Conservation (phyloP, 2,113 vertebrate species). For the Dipodomys stephensi region DNA sequence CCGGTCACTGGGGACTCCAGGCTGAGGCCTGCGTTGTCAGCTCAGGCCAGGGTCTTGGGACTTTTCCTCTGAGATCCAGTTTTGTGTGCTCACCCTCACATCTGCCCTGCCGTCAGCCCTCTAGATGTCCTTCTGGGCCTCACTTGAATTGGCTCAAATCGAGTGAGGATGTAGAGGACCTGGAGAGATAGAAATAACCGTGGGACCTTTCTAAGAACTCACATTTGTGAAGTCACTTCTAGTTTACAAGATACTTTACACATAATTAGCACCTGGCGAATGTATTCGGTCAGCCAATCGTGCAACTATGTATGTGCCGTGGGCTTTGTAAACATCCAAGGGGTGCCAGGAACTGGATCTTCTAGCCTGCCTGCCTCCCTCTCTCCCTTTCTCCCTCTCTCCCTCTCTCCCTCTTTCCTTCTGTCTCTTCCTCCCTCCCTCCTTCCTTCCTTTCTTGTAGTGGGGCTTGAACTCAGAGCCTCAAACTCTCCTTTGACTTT, state of each 20-base stretch:
- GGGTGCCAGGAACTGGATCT: not conserved
- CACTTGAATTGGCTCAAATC: slow-evolving; percentile 7
- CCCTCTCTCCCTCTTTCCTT: too few species aligned
- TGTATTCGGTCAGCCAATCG: slow-evolving; percentile 17
- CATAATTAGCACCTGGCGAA: slow-evolving; percentile 20
- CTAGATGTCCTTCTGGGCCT: slow-evolving; percentile 2
- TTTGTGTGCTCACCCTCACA: slow-evolving; percentile 5
- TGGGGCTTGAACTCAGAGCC: too few species aligned
- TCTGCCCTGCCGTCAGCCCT: not conserved
- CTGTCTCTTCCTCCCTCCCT: too few species aligned
- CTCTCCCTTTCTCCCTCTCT: too few species aligned
- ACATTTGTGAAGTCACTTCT: slow-evolving; percentile 4
- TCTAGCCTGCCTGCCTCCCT: not conserved
- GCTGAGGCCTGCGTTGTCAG: slow-evolving; percentile 68
- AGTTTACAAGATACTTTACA: slow-evolving; percentile 24
- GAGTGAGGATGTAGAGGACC: not conserved
- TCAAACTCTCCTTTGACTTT: too few species aligned
- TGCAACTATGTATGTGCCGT: not conserved
- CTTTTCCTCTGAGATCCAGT: slow-evolving; percentile 17
- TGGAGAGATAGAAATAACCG: slow-evolving; percentile 44
- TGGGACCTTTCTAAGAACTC: not conserved
- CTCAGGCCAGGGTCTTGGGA: not conserved
- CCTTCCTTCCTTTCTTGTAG: too few species aligned
- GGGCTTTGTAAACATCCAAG: not conserved
- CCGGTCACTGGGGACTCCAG: slow-evolving; percentile 72